A percentile compares a stretch with the other conserved stretches of the same genome.
These are phyloP conservation scores for Limnephilus rhombicus DNA, from an alignment of 2,888 invertebrate species.

Conservation along the genomic window DNA sequence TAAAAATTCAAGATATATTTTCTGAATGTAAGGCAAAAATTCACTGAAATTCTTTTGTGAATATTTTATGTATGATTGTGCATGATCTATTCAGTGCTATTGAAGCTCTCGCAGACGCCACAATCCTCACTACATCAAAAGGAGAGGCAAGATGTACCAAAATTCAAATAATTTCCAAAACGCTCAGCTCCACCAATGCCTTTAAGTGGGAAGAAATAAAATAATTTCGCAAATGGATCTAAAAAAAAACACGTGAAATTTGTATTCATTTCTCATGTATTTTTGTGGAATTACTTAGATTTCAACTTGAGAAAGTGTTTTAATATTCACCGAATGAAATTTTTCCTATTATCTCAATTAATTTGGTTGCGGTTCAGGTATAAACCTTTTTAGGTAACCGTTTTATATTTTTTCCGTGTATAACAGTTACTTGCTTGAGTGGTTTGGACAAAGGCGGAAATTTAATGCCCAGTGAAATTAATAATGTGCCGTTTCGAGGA, in stretches of 20 bases:
- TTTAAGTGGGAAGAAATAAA: conserved; percentile 61
- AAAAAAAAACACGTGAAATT: conserved; percentile 50
- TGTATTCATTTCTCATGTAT: conserved; percentile 56
- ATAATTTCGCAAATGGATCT: conserved; percentile 58
- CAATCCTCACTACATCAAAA: conserved; percentile 43
- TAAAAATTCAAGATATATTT: neutral
- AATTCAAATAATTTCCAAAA: conserved; percentile 42
- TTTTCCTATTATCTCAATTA: neutral
- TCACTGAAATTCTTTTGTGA: conserved; percentile 17
- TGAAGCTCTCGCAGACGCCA: conserved; percentile 49
- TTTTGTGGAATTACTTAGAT: neutral
- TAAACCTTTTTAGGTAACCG: neutral
- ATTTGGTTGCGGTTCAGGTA: neutral
- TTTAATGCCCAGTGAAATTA: neutral
- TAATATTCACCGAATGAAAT: conserved; percentile 17
- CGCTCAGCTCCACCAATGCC: conserved; percentile 55
- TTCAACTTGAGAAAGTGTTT: conserved; percentile 39
- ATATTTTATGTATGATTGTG: conserved; percentile 38
- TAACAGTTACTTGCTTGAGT: neutral
- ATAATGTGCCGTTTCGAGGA: neutral
- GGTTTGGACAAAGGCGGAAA: neutral
- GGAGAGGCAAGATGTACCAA: conserved; percentile 2
- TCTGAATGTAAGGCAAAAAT: neutral
- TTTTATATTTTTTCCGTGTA: neutral
- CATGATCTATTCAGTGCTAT: conserved; percentile 43